Evolutionary conservation across 2,888 invertebrate species (phyloP), one percentile per base, ranked within the genome.

Genomic region (Tenodera sinensis): DNA sequence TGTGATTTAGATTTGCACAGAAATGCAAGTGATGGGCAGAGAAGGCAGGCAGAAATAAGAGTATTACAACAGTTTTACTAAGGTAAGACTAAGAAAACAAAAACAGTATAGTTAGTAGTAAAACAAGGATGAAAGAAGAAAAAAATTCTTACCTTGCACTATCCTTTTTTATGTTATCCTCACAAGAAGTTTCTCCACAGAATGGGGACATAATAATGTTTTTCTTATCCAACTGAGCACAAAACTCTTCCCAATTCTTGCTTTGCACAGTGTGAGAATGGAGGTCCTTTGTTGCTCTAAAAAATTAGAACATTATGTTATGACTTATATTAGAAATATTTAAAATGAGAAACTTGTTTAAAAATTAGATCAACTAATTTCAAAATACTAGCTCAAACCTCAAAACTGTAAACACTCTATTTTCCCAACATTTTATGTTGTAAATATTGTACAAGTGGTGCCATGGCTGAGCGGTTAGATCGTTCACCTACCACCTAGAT

Each of bases 131-230:
- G 54, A 71, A 71, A 71, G 25, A 71, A 71, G 20, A 20, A 25
- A 71, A 71, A 25, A 1, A 8, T 20, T 84, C 91, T 92, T 94
- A 97, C 97, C 97, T 96, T 42, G 98, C 96, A 93, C 98, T 99
- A 91, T 99, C 98, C 89, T 97, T 97, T 94, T 99, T 99, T 92
- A 99, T 99, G 91, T 95, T 96, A 90, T 99, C 99, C 93, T 99
- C 99, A 92, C 99, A 99, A 0, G 95, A 93, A 12, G 94, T 95
- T 2, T 96, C 96, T 0, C 99, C 99, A 93, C 99, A 99, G 95
- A 99, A 99, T 2, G 99, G 99, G 28, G 98, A 95, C 91, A 99
- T 93, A n/a, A 99, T 95, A 27, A 99, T 95, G 93, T 98, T 98
- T 92, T 98, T 98, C 90, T 96, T 95, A 91, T 99, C 98, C 90